A percentile compares a stretch with the other conserved stretches of the same genome.
Evolutionary conservation across 2,113 vertebrate species (phyloP).

Genomic region (Ammodytes marinus): DNA sequence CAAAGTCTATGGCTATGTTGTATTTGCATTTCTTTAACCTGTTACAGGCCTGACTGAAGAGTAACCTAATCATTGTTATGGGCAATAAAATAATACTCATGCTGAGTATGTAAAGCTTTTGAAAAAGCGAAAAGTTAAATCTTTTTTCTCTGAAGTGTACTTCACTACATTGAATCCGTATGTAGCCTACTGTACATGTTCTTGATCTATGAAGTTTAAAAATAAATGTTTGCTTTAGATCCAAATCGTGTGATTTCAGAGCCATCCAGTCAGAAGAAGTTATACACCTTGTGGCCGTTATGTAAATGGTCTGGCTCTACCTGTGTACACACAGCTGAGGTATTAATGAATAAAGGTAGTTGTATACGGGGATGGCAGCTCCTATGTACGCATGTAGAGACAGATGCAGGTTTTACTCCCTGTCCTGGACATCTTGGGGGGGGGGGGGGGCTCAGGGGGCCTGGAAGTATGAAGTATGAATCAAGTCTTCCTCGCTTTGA

Average conservation of each 20-base stretch:
- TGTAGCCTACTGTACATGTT: no score
- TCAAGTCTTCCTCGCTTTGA: slow-evolving; percentile 3
- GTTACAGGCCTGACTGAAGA: background rate
- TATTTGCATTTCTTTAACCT: background rate
- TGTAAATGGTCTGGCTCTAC: background rate
- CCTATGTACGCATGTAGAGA: background rate
- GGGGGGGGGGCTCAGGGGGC: background rate
- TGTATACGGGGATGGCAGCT: background rate
- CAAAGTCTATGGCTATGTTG: background rate
- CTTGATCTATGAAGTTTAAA: background rate
- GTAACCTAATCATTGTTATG: background rate
- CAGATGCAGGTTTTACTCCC: background rate
- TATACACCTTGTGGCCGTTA: no score
- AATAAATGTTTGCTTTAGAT: slow-evolving; percentile 2
- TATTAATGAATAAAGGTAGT: background rate
- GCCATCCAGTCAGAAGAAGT: background rate
- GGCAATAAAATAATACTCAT: no score
- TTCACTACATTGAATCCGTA: background rate
- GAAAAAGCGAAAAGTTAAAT: no score
- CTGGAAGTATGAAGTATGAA: background rate
- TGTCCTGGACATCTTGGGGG: slow-evolving; percentile 26
- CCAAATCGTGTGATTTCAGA: background rate
- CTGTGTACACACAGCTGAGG: background rate
- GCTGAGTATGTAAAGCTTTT: no score
- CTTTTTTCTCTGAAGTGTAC: background rate